Conservation (phyloP, 2,113 vertebrate genomes). For the Tetrao urogallus region DNA sequence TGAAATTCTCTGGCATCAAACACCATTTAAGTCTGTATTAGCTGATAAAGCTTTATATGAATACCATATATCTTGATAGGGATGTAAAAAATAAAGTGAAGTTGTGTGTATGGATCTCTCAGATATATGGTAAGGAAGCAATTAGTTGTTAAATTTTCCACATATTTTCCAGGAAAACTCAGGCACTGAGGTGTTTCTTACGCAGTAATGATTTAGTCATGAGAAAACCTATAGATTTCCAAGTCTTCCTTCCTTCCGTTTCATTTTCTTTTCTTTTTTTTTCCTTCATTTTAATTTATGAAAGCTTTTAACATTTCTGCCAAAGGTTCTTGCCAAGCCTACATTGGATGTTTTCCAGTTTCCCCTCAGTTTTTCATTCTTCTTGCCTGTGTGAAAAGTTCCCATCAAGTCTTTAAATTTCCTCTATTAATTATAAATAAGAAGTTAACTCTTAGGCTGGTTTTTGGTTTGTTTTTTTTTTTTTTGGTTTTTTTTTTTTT, state of each 20-base stretch:
- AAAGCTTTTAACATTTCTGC: neutral
- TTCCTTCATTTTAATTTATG: neutral
- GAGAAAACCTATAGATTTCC: neutral
- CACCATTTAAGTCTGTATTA: neutral
- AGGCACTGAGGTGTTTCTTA: neutral
- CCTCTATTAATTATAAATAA: conserved; percentile 38
- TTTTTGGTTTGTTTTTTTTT: neutral
- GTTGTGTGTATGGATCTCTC: neutral
- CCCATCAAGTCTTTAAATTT: neutral
- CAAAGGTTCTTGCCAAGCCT: neutral
- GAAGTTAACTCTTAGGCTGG: neutral
- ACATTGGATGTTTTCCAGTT: neutral
- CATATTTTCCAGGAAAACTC: neutral
- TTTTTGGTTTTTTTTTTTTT: too few species aligned
- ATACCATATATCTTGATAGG: neutral
- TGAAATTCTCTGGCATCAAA: neutral
- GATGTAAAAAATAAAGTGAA: neutral
- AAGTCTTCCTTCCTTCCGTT: neutral
- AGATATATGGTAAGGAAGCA: neutral
- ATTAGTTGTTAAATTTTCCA: neutral
- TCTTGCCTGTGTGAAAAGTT: neutral
- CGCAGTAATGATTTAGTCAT: neutral
- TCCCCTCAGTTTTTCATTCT: neutral
- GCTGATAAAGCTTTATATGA: neutral
- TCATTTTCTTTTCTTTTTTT: neutral